These are phyloP conservation scores for Graphium colonna DNA, from an alignment of 2,888 invertebrate genomes.

Conservation along the genomic window DNA sequence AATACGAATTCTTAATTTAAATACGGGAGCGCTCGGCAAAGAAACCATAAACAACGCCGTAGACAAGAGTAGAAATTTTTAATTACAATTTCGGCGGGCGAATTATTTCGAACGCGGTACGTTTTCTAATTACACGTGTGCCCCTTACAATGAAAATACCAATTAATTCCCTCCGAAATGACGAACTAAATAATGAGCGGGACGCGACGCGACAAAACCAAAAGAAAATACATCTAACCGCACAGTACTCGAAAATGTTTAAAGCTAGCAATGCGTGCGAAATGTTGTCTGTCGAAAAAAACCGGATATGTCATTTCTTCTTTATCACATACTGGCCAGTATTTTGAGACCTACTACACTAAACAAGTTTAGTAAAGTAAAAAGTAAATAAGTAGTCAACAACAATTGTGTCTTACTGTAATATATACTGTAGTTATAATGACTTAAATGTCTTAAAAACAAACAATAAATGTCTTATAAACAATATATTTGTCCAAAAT, in stretches of 20 bases:
- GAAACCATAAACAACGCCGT: slow-evolving; percentile 16
- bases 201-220: slow-evolving; percentile 47
- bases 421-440: too few species aligned
- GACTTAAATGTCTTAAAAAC: too few species aligned
- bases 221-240: slow-evolving; percentile 39
- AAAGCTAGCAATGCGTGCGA: slow-evolving; percentile 46
- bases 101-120: slow-evolving; percentile 45
- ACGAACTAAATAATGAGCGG: slow-evolving; percentile 51
- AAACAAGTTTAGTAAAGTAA: too few species aligned
- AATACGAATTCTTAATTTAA: not conserved
- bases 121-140: slow-evolving; percentile 65
- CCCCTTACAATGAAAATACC: slow-evolving; percentile 64
- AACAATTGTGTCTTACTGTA: too few species aligned
- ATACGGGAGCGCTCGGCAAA: not conserved
- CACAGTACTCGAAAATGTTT: slow-evolving; percentile 58
- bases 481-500: too few species aligned
- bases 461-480: too few species aligned
- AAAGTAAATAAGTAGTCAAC: too few species aligned
- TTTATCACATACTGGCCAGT: too few species aligned
- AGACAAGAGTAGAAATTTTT: slow-evolving; percentile 37
- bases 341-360: too few species aligned
- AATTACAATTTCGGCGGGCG: slow-evolving; percentile 36
- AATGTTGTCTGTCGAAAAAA: too few species aligned
- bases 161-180: slow-evolving; percentile 59
- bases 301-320: too few species aligned